Evolutionary conservation across 2,797 vertebrate species (phyloP), one percentile per base, ranked within the genome.

Genomic region (Limosa lapponica): DNA sequence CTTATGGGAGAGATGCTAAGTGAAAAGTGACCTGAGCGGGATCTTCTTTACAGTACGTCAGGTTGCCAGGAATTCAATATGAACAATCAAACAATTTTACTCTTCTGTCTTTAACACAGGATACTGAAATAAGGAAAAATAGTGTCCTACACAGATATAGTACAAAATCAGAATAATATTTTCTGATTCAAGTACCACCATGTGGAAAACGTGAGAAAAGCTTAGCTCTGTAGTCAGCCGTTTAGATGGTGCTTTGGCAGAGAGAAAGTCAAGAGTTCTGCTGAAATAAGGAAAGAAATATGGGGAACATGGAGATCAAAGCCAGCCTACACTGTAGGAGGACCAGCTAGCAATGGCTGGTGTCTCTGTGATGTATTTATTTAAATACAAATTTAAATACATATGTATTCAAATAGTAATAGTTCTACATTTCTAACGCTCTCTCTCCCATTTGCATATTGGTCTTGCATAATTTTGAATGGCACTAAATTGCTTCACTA

Each of bases 391-490:
- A 51, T 82, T 65, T 74, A 55, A 94, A 94, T 86, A 43, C 32
- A 11, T 69, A 15, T 54, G 23, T 83, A 91, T 95, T 89, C 24
- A 78, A 87, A 75, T 86, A 58, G 55, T 87, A 89, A 43, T 93
- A 86, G 37, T 85, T 94, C 41, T 70, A 28, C 41, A 43, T 87
- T 90, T 82, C 67, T 90, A 61, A 82, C 82, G 18, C 13, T 44
- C 24, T 71, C 23, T 52, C 54, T 90, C 46, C 36, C 19, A 20
- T 93, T 94, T 95, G 77, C 80, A 46, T 95, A 55, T 88, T 89
- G 59, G 55, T 91, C 70, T 96, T 84, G 59, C 37, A 46, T 80
- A 13, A 85, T 62, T 94, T 94, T 94, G 62, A 89, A 73, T 87
- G 28, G 37, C 37, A 77, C 46, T 89, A 84, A 94, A 82, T 86